A percentile compares a stretch with the other conserved stretches of the same genome.
Evolutionary conservation across 2,888 invertebrate species (phyloP).

Genomic region (Perithous albicinctus): DNA sequence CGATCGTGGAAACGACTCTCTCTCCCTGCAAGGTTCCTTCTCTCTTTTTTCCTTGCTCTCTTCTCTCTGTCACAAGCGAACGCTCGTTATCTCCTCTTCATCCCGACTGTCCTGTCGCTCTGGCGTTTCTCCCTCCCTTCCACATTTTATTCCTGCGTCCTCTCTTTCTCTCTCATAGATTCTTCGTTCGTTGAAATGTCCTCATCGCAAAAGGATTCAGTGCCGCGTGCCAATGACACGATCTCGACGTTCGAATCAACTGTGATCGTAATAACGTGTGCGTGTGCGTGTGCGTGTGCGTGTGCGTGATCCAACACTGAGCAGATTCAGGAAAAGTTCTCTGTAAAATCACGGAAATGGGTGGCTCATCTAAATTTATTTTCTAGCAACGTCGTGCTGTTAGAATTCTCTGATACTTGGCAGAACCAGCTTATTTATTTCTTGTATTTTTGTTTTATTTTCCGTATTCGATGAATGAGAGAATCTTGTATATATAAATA

Average conservation of each 20-base stretch:
- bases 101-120: background rate
- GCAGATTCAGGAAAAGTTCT: constrained; percentile 9
- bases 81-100: constrained; percentile 17
- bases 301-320: background rate
- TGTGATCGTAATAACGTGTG: constrained; percentile 12
- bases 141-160: constrained; percentile 56
- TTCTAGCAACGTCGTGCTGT: background rate
- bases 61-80: constrained; percentile 21
- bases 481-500: constrained; percentile 7
- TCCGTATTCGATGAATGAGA: background rate
- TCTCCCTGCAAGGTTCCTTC: constrained; percentile 51
- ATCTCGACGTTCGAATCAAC: constrained; percentile 20
- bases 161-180: constrained; percentile 44
- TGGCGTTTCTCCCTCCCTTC: constrained; percentile 24
- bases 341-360: background rate
- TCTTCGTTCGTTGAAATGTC: constrained; percentile 30
- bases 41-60: constrained; percentile 33
- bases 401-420: background rate
- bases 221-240: constrained; percentile 51
- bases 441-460: background rate
- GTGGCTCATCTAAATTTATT: constrained; percentile 6
- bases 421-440: background rate
- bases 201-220: constrained; percentile 59
- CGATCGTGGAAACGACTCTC: constrained; percentile 66
- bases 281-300: background rate